Evolutionary conservation across 2,113 vertebrate species (phyloP), one percentile per base, ranked within the genome.

Genomic region (Ammodytes dubius): DNA sequence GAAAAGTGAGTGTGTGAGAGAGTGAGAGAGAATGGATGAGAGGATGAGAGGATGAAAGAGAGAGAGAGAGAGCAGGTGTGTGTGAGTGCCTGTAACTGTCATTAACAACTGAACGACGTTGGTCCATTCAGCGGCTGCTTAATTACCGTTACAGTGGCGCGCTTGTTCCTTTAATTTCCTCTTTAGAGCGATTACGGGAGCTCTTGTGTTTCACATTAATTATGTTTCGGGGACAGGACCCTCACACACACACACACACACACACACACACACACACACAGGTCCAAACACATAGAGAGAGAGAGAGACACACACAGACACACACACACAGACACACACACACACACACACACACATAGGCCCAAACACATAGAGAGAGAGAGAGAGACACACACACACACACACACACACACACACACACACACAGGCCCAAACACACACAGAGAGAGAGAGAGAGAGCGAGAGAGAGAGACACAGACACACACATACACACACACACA

Each of bases 181-280:
- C 81, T 89, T 84, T 86, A 81, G 80, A 83, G 71, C 63, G 60
- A 86, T 86, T 27, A 77, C 67, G 64, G 79, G 71, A 66, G 86
- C 83, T 86, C 84, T 86, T 91, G 85, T 87, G 86, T 90, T 81
- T 71, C 82, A 85, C 90, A 90, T 92, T 90, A 91, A 94, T 93
- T 91, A 90, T 92, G 91, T 90, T 91, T 86, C 88, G 84, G 78
- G 64, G 74, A 76, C 73, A 2, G 27, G 27, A 27, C 27, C 27
- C 27, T 27, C 27, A 27, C 27, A 27, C 27, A 27, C 27, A 27
- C 27, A 27, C 27, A 27, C 27, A 27, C 27, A 27, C 27, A 27
- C 27, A 27, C 27, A 27, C 27, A 27, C 27, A 27, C 27, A 27
- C 27, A 27, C 27, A 27, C 27, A 27, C 27, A 27, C 27, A 27